Evolutionary conservation across 2,797 vertebrate genomes (phyloP).

Genomic region (Sitta carolinensis): DNA sequence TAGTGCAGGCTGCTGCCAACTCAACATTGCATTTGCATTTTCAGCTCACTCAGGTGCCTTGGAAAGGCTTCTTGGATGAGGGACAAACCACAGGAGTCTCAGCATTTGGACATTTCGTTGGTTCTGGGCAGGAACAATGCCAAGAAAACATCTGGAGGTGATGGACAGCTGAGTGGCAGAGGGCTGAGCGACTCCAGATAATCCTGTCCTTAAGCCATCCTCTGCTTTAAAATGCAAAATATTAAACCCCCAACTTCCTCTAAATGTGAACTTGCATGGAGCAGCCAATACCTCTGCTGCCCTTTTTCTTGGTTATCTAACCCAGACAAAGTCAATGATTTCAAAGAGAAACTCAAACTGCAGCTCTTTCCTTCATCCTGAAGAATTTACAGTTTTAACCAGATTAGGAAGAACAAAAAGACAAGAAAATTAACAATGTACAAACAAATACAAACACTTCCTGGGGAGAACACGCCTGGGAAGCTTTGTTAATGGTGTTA

Average conservation of each 20-base stretch:
- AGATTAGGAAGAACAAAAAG: neutral
- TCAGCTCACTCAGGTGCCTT: neutral
- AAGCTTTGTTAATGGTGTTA: neutral
- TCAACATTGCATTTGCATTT: neutral
- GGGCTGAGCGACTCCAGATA: neutral
- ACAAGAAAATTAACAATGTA: neutral
- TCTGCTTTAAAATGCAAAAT: neutral
- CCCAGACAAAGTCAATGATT: neutral
- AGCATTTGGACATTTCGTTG: neutral
- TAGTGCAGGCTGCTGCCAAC: neutral
- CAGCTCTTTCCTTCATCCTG: neutral
- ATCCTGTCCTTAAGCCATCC: neutral
- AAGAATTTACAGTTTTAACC: neutral
- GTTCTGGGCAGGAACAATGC: neutral
- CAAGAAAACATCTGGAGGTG: neutral
- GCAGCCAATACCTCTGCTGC: neutral
- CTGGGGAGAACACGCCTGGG: neutral
- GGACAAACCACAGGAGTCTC: neutral
- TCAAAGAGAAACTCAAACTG: neutral
- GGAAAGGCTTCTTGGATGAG: neutral
- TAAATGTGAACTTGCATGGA: neutral
- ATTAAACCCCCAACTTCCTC: neutral
- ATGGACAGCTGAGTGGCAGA: neutral
- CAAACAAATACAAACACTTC: neutral
- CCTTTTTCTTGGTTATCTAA: neutral